Base-by-base conservation (phyloP, 2,113 vertebrate genomes). In the Collichthys lucidus region DNA sequence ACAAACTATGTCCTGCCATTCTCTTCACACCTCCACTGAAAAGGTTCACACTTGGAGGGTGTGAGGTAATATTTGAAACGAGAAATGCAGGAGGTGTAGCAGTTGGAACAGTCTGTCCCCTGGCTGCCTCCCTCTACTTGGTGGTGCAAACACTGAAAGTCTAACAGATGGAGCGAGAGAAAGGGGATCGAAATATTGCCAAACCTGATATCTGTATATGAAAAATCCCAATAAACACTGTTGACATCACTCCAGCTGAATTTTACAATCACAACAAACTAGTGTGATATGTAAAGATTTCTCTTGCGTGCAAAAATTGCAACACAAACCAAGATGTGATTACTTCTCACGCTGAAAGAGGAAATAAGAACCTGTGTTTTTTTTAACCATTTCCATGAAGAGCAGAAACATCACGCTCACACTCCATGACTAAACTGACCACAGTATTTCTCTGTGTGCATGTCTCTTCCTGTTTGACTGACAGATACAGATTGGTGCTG, bases 401-500 rank as follows among this genome's bases (percentile, higher is more conserved):
- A 46, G 24, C 29, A 62, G 62, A 59, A 71, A 26, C 50, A 57
- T 84, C 83, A 59, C 2, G 26, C 72, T 70, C 47, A 75, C 3
- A 24, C 26, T 74, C 11, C 31, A 42, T 90, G 88, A 88, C 79
- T 74, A 49, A 71, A 26, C 49, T 61, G 22, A 82, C 74, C 56
- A 15, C 71, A 64, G 47, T 15, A 24, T 67, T 60, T 60, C 77
- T 72, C 55, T 26, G 20, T 42, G 17, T 20, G 31, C 9, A 53
- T 40, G 79, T 80, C 59, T 92, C 80, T 87, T 92, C 86, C 88
- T 87, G 57, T 68, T 66, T 7, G 22, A 61, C 60, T 74, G 79
- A 80, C 63, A 71, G 50, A 53, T 29, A 3, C 29, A 35, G 63
- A 61, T 29, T 1, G 15, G 5, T n/a, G 24, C 60, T 52, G 82